Percentiles rank a stretch among this genome's conserved stretches.
Conservation (phyloP, 1,140 invertebrate genomes). For the Hypothenemus hampei region DNA sequence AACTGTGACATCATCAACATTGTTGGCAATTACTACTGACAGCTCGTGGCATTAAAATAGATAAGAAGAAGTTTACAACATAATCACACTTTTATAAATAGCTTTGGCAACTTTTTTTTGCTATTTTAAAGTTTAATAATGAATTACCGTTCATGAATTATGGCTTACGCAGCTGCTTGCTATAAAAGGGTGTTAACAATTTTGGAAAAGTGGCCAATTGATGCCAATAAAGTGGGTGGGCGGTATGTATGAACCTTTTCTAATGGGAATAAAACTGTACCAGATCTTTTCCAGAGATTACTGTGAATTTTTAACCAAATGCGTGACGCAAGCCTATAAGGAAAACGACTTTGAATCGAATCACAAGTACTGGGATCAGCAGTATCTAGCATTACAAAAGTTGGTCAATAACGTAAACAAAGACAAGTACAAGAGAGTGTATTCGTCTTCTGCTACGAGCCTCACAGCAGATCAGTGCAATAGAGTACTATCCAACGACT, state of each 20-base stretch:
- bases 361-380: constrained; percentile 56
- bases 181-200: constrained; percentile 71
- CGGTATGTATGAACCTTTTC: constrained; percentile 50
- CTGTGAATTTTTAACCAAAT: constrained; percentile 65
- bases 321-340: constrained; percentile 61
- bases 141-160: constrained; percentile 6
- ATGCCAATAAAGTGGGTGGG: constrained; percentile 63
- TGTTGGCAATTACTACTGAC: too few relatives aligned
- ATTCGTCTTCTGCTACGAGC: constrained; percentile 60
- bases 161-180: constrained; percentile 35
- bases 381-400: constrained; percentile 64
- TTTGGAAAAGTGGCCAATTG: constrained; percentile 74
- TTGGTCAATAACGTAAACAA: constrained; percentile 65
- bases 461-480: constrained; percentile 66
- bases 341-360: constrained; percentile 54
- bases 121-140: too few relatives aligned
- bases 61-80: too few relatives aligned
- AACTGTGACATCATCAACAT: too few relatives aligned
- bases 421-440: constrained; percentile 56
- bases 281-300: constrained; percentile 64
- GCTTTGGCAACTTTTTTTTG: too few relatives aligned
- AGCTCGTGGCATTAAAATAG: too few relatives aligned
- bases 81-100: too few relatives aligned
- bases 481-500: constrained; percentile 64
- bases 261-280: too few relatives aligned